Percentiles rank a stretch among this genome's conserved stretches.
phyloP scores from a whole-genome alignment of 2,113 vertebrate genomes.

The Labrus mixtus region DNA sequence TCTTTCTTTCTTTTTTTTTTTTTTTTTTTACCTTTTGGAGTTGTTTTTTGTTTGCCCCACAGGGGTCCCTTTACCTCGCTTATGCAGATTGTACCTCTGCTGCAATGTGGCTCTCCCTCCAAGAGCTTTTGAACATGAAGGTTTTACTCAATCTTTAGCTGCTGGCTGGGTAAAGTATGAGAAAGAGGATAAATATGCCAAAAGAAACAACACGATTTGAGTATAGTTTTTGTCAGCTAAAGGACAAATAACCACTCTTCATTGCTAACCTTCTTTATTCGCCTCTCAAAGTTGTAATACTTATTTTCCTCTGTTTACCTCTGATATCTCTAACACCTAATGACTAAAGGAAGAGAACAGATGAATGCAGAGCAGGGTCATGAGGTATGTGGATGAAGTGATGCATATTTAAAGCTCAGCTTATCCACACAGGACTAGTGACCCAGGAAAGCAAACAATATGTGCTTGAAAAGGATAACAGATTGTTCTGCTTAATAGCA shows the following conservation, averaged over 20 bases:
- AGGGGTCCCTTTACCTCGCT: conserved; percentile 20
- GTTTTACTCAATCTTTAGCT: conserved; percentile 8
- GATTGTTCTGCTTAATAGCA: conserved; percentile 25
- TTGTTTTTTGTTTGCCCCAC: background rate
- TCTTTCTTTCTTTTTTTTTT: background rate
- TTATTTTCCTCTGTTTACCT: no score
- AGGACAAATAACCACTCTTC: background rate
- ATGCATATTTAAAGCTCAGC: conserved; percentile 39
- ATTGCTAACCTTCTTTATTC: background rate
- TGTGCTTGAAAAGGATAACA: conserved; percentile 38
- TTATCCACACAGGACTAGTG: conserved; percentile 20
- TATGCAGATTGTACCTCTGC: conserved; percentile 15
- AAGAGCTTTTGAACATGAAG: background rate
- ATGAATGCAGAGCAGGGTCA: no score
- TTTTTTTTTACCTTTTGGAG: background rate
- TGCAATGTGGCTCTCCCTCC: background rate
- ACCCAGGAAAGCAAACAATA: conserved; percentile 36
- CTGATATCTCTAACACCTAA: no score
- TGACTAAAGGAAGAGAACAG: no score
- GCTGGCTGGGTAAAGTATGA: background rate
- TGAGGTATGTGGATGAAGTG: conserved; percentile 1
- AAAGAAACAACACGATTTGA: no score
- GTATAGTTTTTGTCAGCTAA: no score
- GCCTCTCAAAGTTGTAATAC: background rate
- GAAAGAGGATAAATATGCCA: background rate